These are phyloP conservation scores for Ormyrus thymus DNA, from an alignment of 2,888 invertebrate genomes.

Conservation along the genomic window DNA sequence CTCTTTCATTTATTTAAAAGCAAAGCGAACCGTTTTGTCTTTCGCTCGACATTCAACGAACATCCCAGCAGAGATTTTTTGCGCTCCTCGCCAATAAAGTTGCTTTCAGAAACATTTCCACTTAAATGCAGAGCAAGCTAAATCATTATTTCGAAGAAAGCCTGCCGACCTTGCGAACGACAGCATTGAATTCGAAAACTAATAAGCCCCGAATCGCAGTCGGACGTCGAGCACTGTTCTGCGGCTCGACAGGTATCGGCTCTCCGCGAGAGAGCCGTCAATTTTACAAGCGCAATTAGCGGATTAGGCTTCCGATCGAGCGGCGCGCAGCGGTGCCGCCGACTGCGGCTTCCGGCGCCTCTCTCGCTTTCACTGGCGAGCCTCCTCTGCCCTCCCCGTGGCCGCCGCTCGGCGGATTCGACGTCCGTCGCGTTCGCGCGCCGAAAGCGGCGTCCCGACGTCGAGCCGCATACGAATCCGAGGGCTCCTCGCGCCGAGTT, in stretches of 20 bases:
- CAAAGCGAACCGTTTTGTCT: too few species aligned
- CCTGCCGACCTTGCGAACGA: background rate
- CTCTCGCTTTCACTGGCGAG: constrained; percentile 22
- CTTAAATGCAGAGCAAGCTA: background rate
- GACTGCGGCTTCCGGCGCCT: background rate
- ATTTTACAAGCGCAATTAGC: constrained; percentile 15
- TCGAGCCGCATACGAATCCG: too few species aligned
- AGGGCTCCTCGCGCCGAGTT: too few species aligned
- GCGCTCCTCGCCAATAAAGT: background rate
- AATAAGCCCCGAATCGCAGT: too few species aligned
- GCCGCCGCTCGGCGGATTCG: background rate
- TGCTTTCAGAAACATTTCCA: background rate
- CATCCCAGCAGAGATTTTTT: too few species aligned
- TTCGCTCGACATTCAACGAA: too few species aligned
- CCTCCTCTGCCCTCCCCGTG: background rate
- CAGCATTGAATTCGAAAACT: background rate
- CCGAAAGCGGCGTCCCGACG: background rate
- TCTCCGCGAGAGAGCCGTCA: background rate
- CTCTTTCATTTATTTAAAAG: too few species aligned
- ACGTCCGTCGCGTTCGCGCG: background rate
- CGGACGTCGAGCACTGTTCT: background rate
- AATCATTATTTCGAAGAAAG: background rate
- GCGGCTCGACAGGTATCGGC: background rate
- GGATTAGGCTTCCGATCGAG: constrained; percentile 6
- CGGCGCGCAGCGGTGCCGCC: background rate